Evolutionary conservation across 2,113 vertebrate genomes (phyloP).

Genomic region (Xiphophorus hellerii): DNA sequence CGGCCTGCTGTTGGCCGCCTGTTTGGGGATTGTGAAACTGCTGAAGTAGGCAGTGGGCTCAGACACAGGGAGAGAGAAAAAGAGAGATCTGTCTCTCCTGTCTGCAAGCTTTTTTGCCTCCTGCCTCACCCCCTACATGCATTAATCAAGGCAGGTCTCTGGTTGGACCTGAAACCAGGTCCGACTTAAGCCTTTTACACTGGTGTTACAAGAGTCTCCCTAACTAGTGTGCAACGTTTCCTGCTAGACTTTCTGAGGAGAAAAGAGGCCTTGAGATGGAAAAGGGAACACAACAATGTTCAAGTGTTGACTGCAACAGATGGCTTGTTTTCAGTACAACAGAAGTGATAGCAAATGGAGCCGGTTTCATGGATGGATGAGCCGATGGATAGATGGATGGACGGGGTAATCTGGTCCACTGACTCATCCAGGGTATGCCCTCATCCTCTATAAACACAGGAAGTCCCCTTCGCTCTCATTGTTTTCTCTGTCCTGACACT

Average conservation of each 20-base stretch:
- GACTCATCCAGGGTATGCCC: slow-evolving; percentile 74
- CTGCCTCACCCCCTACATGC: slow-evolving; percentile 34
- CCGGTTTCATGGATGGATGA: slow-evolving; percentile 38
- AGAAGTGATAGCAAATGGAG: slow-evolving; percentile 6
- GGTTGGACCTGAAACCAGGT: slow-evolving; percentile 34
- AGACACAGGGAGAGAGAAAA: slow-evolving; percentile 52
- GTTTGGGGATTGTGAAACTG: slow-evolving; percentile 81
- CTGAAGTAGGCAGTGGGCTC: slow-evolving; percentile 80
- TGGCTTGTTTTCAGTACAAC: slow-evolving; percentile 4
- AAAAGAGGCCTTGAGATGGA: not conserved
- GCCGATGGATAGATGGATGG: slow-evolving; percentile 31
- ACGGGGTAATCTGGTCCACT: slow-evolving; percentile 67
- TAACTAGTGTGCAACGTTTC: slow-evolving; percentile 82
- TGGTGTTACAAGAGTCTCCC: slow-evolving; percentile 78
- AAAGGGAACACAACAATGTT: not conserved
- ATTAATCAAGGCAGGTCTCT: slow-evolving; percentile 69
- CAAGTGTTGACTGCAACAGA: not conserved
- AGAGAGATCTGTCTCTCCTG: slow-evolving; percentile 76
- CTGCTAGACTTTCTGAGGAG: slow-evolving; percentile 64
- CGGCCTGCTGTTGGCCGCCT: slow-evolving; percentile 63
- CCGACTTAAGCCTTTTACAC: slow-evolving; percentile 72
- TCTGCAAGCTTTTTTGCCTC: slow-evolving; percentile 68
- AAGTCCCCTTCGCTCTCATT: slow-evolving; percentile 81
- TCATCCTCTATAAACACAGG: slow-evolving; percentile 83
- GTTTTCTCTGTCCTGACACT: slow-evolving; percentile 80